Conservation (phyloP, 2,888 invertebrate species). For the Lepidocyrtinus sp. region DNA sequence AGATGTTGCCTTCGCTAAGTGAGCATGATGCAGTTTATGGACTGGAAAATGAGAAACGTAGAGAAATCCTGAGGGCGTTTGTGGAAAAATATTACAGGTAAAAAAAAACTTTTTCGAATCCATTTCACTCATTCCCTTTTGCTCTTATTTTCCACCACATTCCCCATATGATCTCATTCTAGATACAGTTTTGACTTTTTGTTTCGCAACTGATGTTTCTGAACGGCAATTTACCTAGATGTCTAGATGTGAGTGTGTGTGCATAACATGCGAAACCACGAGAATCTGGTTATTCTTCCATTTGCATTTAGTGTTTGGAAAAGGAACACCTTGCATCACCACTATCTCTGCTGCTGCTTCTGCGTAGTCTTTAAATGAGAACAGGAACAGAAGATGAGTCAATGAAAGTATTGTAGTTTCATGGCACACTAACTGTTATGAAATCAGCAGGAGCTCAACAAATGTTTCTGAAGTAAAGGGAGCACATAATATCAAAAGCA, state of each 20-base stretch:
- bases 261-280: not conserved
- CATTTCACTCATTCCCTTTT: slow-evolving; percentile 9
- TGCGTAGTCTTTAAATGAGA: not conserved
- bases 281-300: slow-evolving; percentile 6
- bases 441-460: not conserved
- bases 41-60: slow-evolving; percentile 90
- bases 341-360: not conserved
- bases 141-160: slow-evolving; percentile 13
- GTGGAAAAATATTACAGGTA: slow-evolving; percentile 87
- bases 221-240: too few relatives aligned
- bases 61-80: slow-evolving; percentile 90
- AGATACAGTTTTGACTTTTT: slow-evolving; percentile 2
- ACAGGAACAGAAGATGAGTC: not conserved
- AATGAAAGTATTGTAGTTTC: not conserved
- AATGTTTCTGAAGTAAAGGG: not conserved
- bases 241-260: not conserved
- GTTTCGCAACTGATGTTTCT: not conserved
- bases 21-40: slow-evolving; percentile 77
- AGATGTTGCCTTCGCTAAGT: slow-evolving; percentile 68
- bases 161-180: not conserved
- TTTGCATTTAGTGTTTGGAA: not conserved
- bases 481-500: too few relatives aligned
- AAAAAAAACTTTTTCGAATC: slow-evolving; percentile 3
- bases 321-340: not conserved
- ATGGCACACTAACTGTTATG: not conserved